phyloP scores from a whole-genome alignment of 2,113 vertebrate species.

The Lepus timidus region DNA sequence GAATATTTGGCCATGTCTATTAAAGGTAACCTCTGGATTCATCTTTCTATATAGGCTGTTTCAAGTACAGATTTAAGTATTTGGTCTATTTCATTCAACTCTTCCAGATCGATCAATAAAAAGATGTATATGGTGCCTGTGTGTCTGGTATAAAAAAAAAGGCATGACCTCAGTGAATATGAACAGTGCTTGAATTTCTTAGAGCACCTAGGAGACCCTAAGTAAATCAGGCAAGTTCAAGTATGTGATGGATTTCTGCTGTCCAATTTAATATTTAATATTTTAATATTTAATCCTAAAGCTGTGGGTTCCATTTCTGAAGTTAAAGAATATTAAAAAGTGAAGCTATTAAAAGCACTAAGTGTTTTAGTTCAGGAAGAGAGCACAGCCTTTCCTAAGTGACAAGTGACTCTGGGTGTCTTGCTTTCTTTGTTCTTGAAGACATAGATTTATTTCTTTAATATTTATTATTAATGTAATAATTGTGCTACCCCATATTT shows the following conservation, averaged over 20 bases:
- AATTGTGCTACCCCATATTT: constrained; percentile 4
- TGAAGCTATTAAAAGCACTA: constrained; percentile 74
- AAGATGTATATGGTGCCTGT: constrained; percentile 73
- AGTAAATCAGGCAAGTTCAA: constrained; percentile 67
- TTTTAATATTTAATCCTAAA: constrained; percentile 84
- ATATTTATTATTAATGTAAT: constrained; percentile 77
- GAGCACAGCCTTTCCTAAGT: constrained; percentile 35
- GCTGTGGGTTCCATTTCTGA: constrained; percentile 56
- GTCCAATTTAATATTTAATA: constrained; percentile 84
- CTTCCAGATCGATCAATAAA: constrained; percentile 73
- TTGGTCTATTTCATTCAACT: constrained; percentile 74
- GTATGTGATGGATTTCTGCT: constrained; percentile 70
- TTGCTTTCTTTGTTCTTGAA: constrained; percentile 64
- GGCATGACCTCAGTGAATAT: constrained; percentile 69
- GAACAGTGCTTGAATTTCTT: constrained; percentile 60
- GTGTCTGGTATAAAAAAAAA: constrained; percentile 76
- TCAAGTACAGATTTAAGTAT: constrained; percentile 59
- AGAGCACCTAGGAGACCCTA: constrained; percentile 32
- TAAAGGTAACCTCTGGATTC: constrained; percentile 78
- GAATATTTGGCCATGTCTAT: constrained; percentile 71
- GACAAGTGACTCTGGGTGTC: constrained; percentile 54
- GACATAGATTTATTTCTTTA: constrained; percentile 70
- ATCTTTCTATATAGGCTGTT: constrained; percentile 68
- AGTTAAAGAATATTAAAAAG: constrained; percentile 74
- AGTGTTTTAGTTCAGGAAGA: constrained; percentile 72